Evolutionary conservation across 2,888 invertebrate species (phyloP).

Genomic region (Blastobasis lacticolella): DNA sequence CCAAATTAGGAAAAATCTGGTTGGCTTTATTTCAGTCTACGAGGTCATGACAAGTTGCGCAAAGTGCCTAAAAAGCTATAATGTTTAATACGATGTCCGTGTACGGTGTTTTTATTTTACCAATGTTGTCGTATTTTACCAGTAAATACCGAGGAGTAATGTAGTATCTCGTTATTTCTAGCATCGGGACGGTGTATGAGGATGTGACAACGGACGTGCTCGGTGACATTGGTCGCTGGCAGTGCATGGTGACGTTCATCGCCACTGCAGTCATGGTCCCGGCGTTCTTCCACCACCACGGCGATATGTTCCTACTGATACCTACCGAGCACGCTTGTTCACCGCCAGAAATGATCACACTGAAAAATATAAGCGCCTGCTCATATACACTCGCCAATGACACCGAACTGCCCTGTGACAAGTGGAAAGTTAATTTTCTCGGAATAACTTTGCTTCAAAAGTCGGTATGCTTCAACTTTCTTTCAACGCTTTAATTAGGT

Average conservation of each 20-base stretch:
- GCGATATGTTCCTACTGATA: slow-evolving; percentile 46
- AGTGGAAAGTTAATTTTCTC: slow-evolving; percentile 48
- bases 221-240: slow-evolving; percentile 57
- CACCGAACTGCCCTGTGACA: slow-evolving; percentile 35
- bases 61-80: no score
- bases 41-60: no score
- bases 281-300: slow-evolving; percentile 46
- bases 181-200: slow-evolving; percentile 59
- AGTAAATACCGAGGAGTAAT: no score
- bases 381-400: slow-evolving; percentile 27
- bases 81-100: no score
- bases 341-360: slow-evolving; percentile 23
- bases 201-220: slow-evolving; percentile 61
- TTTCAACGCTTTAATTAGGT: no score
- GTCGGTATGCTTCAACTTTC: slow-evolving; percentile 24
- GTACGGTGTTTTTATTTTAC: no score
- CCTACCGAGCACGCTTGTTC: slow-evolving; percentile 35
- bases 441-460: slow-evolving; percentile 56
- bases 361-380: slow-evolving; percentile 42
- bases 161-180: slow-evolving; percentile 23
- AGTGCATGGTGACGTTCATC: slow-evolving; percentile 52
- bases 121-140: no score
- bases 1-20: no score
- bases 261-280: slow-evolving; percentile 39
- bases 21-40: no score